A percentile compares a stretch with the other conserved stretches of the same genome.
phyloP scores from a whole-genome alignment of 2,888 invertebrate species.

The Perizoma affinitatum region DNA sequence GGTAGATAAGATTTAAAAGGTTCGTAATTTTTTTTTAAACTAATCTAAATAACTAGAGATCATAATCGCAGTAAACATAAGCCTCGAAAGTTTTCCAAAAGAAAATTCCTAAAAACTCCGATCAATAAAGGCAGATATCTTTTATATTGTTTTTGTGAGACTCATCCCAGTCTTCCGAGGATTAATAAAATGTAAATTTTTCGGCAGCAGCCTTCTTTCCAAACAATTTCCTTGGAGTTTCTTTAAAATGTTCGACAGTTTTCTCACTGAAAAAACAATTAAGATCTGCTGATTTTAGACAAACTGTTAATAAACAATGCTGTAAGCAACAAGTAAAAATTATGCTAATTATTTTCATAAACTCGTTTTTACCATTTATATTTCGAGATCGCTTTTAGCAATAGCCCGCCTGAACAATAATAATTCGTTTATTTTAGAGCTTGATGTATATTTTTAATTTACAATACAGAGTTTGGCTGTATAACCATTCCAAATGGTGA shows the following conservation, averaged over 20 bases:
- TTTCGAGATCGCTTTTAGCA: no score
- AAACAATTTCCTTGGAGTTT: slow-evolving; percentile 34
- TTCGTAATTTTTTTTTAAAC: background rate
- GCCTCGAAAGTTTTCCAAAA: slow-evolving; percentile 21
- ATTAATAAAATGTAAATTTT: slow-evolving; percentile 45
- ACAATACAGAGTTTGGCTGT: no score
- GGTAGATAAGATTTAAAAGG: no score
- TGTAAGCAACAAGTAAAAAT: slow-evolving; percentile 8
- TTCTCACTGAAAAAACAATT: slow-evolving; percentile 36
- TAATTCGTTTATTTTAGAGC: no score
- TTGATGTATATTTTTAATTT: no score
- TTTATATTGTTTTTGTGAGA: slow-evolving; percentile 39
- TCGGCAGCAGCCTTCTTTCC: slow-evolving; percentile 31
- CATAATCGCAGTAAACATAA: slow-evolving; percentile 19
- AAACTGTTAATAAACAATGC: slow-evolving; percentile 19
- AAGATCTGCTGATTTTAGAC: slow-evolving; percentile 10
- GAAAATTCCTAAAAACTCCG: slow-evolving; percentile 20
- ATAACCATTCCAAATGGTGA: no score
- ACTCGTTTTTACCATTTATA: no score
- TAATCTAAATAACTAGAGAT: slow-evolving; percentile 14
- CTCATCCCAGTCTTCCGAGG: slow-evolving; percentile 35
- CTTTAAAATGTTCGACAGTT: slow-evolving; percentile 25
- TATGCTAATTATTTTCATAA: slow-evolving; percentile 8
- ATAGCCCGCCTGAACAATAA: no score
- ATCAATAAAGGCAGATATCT: slow-evolving; percentile 32